Base-by-base conservation (phyloP, 2,888 invertebrate species). In the Zelleria hepariella region DNA sequence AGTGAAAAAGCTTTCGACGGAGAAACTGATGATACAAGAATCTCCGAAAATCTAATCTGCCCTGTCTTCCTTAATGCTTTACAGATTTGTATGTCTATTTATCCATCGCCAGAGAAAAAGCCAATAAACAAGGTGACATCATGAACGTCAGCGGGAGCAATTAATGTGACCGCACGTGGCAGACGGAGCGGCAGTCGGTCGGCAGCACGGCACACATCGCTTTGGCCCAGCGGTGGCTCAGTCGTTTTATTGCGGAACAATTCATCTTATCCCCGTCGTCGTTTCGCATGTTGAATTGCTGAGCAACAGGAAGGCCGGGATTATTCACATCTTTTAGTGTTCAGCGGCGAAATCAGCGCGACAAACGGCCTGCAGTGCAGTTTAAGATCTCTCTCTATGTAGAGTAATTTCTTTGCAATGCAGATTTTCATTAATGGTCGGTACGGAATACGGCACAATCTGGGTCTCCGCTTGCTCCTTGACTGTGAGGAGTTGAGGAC, bases 171-270 rank as follows among this genome's bases (percentile, higher is more conserved):
- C n/a, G 21, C 32, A 32, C 18, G 32, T 54, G 55, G 51, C 23
- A 51, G 51, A 42, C 32, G 32, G 32, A 10, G 32, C n/a, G n/a
- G 49, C 49, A 18, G 49, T 18, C 49, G 49, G 20, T 49, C 42
- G 42, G 10, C n/a, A n/a, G n/a, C n/a, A n/a, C 23, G 53, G 53
- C 53, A 53, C 23, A 53, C 23, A 24, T 53, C 53, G 25, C 53
- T 24, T 25, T 53, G 10, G 53, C 53, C 63, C 63, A 60, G 65
- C 63, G 62, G 65, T 64, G 53, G 53, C 25, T 25, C 24, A 21
- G 21, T 65, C 64, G 66, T 71, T 69, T 71, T 72, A 73, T 70
- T 71, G 66, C 65, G 62, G 62, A 62, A 61, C 64, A 56, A 66
- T 71, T 68, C 67, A 66, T 70, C 68, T 72, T 68, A 65, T 62